Conservation (phyloP, 2,888 invertebrate genomes). For the Hermaeophaga mercurialis region DNA sequence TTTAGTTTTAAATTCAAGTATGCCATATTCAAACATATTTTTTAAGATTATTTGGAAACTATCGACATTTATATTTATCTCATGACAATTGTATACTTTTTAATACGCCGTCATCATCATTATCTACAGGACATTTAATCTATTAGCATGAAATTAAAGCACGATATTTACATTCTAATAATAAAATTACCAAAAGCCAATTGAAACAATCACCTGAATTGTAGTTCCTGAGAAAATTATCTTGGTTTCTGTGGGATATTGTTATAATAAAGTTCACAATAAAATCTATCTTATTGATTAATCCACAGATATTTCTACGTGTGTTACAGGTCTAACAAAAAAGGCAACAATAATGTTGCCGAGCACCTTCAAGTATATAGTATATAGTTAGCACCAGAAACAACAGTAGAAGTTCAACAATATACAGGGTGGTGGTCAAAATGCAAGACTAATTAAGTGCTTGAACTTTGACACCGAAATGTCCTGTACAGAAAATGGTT, state of each 20-base stretch:
- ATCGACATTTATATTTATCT: constrained; percentile 29
- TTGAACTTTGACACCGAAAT: constrained; percentile 7
- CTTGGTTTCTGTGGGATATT: constrained; percentile 38
- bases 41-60: constrained; percentile 29
- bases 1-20: constrained; percentile 51
- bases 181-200: constrained; percentile 30
- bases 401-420: constrained; percentile 35
- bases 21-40: constrained; percentile 46
- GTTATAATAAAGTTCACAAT: constrained; percentile 43
- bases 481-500: constrained; percentile 24
- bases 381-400: constrained; percentile 37
- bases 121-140: constrained; percentile 41
- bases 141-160: constrained; percentile 22
- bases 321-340: constrained; percentile 35
- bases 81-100: constrained; percentile 36
- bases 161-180: constrained; percentile 37
- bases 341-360: constrained; percentile 35
- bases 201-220: constrained; percentile 53
- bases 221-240: constrained; percentile 56
- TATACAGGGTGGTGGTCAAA: constrained; percentile 25
- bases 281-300: constrained; percentile 26
- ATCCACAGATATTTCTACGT: constrained; percentile 32
- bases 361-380: constrained; percentile 36
- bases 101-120: constrained; percentile 40
- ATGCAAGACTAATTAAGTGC: constrained; percentile 6